Conservation (phyloP, 53 echinoderm and acorn worm species). For the Temnopleurus reevesii region DNA sequence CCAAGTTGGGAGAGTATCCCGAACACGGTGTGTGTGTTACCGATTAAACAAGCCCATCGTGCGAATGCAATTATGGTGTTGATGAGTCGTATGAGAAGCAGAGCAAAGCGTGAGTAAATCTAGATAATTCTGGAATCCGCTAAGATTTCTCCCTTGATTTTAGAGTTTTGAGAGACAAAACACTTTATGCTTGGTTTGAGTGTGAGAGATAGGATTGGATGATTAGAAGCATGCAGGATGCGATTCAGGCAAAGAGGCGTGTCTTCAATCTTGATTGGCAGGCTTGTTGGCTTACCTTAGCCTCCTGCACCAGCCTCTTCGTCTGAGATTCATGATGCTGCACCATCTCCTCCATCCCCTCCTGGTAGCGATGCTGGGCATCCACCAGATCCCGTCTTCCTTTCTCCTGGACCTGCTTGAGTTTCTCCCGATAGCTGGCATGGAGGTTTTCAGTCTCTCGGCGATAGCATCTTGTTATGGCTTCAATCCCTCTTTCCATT, state of each 20-base stretch:
- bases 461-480: conserved; percentile 58
- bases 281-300: conserved; percentile 53
- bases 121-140: not conserved
- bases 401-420: conserved; percentile 29
- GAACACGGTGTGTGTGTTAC: conserved; percentile 52
- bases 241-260: conserved; percentile 50
- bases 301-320: conserved; percentile 57
- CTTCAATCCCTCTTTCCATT: conserved; percentile 33
- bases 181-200: not conserved
- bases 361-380: conserved; percentile 44
- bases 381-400: conserved; percentile 3
- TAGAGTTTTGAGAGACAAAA: not conserved
- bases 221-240: conserved; percentile 62
- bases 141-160: not conserved
- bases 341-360: conserved; percentile 32
- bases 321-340: conserved; percentile 40
- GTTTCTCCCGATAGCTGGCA: conserved; percentile 38
- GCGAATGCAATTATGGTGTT: conserved; percentile 57
- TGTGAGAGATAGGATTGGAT: conserved; percentile 25
- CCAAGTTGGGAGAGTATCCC: not conserved
- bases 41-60: conserved; percentile 40
- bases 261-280: conserved; percentile 61
- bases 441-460: conserved; percentile 54
- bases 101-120: conserved; percentile 18
- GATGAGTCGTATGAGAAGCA: conserved; percentile 49